phyloP scores from a whole-genome alignment of 2,797 vertebrate species.

The Urophycis tenuis region DNA sequence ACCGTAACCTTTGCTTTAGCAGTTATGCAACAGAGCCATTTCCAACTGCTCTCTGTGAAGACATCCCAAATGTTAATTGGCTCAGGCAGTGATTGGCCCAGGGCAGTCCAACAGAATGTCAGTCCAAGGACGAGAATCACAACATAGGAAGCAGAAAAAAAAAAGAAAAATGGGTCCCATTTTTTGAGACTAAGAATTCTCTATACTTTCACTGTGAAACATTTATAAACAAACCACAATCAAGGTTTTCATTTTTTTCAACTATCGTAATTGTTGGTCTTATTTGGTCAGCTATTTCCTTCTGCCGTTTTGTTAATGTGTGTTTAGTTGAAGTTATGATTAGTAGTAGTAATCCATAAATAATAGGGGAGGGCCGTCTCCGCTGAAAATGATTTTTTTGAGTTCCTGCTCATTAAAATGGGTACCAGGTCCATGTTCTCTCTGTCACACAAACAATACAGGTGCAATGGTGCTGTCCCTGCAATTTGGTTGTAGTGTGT shows the following conservation, averaged over 20 bases:
- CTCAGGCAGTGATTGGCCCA: neutral
- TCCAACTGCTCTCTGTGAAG: neutral
- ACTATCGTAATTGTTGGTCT: neutral
- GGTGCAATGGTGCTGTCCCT: neutral
- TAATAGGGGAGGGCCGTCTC: neutral
- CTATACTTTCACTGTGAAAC: slow-evolving; percentile 4
- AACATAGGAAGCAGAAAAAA: neutral
- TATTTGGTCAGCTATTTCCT: slow-evolving; percentile 1
- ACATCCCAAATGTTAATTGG: neutral
- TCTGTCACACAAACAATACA: neutral
- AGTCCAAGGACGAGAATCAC: neutral
- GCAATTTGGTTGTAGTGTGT: neutral
- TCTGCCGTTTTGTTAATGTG: neutral
- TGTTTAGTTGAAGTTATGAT: neutral
- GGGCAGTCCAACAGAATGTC: neutral
- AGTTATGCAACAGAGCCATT: neutral
- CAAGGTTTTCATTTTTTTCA: slow-evolving; percentile 10
- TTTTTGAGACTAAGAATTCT: neutral
- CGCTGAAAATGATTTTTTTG: neutral
- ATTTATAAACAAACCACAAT: neutral
- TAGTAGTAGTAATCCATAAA: neutral
- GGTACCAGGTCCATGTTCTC: neutral
- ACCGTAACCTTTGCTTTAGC: neutral
- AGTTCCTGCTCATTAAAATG: neutral
- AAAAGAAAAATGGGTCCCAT: neutral